These are phyloP conservation scores for Athene cunicularia DNA, from an alignment of 2,113 vertebrate species.

Conservation along the genomic window DNA sequence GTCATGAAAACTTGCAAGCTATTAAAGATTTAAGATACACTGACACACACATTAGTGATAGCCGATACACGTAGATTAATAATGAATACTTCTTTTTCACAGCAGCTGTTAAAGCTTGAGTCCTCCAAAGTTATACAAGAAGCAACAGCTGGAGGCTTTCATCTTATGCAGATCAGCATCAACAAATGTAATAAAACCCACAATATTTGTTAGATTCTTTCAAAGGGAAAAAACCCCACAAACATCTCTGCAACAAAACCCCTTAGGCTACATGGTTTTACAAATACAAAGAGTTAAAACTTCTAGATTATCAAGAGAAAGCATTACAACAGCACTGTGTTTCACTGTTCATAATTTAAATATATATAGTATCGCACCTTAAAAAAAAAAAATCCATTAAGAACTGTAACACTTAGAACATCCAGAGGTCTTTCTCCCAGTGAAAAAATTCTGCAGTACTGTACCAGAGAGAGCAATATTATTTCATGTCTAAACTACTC, in stretches of 20 bases:
- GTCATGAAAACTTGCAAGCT: neutral
- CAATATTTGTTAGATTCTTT: neutral
- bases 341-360: neutral
- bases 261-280: neutral
- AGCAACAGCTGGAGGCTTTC: neutral
- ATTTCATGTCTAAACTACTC: neutral
- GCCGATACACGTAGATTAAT: neutral
- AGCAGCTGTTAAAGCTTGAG: neutral
- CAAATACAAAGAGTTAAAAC: accelerated
- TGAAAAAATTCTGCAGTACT: neutral
- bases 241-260: neutral
- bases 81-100: neutral
- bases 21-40: neutral
- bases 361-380: neutral
- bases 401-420: neutral
- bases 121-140: neutral
- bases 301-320: neutral
- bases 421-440: neutral
- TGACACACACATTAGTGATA: neutral
- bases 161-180: neutral
- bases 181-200: neutral
- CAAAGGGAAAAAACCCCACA: neutral
- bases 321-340: neutral
- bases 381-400: neutral
- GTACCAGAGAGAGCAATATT: neutral